Base-by-base conservation (phyloP, 2,888 invertebrate species). In the Bombylius discolor region DNA sequence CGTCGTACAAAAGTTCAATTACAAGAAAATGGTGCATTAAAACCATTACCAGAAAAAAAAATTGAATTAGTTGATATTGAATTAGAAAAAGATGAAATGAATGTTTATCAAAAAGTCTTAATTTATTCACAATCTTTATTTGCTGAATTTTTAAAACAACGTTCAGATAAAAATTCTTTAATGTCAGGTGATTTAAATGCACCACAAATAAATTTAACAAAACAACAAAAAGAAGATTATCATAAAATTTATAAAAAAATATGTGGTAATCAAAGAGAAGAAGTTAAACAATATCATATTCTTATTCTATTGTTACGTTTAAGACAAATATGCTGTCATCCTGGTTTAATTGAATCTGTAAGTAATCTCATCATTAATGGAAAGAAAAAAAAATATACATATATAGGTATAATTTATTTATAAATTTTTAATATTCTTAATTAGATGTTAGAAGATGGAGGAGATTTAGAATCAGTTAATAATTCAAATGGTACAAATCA, bases 281-380 rank as follows among this genome's bases (percentile, higher is more conserved):
- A 82, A 63, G 80, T 81, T 53, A 77, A 81, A 68, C 78, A 81
- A 47, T 78, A 83, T 77, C 81, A 82, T 72, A 87, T 92, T 70
- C 74, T 97, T 61, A 87, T 93, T 0, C 76, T 95, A 4, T 70
- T 97, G 13, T 73, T 96, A 55, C 80, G 96, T 12, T 73, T 97
- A 57, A 79, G 96, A 1, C 96, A 98, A 70, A 83, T 90, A 58
- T 91, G 91, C 68, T 89, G 90, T 67, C 95, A 96, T 76, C 87
- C 94, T 36, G 84, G 85, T 0, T 78, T 97, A 14, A 88, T 94
- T 63, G 80, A 81, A 64, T 69, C 79, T 57, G 82, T 83, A 70
- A 71, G 75, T 70, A 46, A 58, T 33, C 23, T 56, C 51, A n/a
- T n/a, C 6, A 32, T 48, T 49, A n/a, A 31, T 31, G 13, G 14